Evolutionary conservation across 2,888 invertebrate species (phyloP).

Genomic region (Parnassius mnemosyne): DNA sequence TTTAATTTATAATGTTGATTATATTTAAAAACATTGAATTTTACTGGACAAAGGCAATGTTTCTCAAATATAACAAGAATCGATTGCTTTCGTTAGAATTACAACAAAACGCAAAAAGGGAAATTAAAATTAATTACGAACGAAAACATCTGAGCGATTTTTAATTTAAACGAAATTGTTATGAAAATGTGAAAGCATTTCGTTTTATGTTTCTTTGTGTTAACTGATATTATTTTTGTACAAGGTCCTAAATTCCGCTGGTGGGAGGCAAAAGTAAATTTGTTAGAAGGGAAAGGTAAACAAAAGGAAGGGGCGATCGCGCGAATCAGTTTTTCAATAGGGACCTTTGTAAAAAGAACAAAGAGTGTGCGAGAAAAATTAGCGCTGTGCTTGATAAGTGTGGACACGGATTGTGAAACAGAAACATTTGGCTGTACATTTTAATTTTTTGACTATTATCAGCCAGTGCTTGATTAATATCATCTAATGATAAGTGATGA

Average conservation of each 20-base stretch:
- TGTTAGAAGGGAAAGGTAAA: constrained; percentile 10
- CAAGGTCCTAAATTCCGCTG: constrained; percentile 5
- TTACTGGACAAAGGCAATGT: too few relatives aligned
- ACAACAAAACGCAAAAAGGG: too few relatives aligned
- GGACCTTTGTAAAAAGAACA: constrained; percentile 40
- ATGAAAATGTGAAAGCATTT: neutral
- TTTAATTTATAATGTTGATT: too few relatives aligned
- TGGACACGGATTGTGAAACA: constrained; percentile 31
- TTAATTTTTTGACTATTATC: neutral
- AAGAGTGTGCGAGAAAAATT: constrained; percentile 39
- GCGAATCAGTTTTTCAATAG: constrained; percentile 44
- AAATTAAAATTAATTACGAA: neutral
- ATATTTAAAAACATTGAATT: neutral
- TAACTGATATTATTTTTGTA: neutral
- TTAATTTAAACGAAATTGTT: neutral
- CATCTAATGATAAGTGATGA: neutral
- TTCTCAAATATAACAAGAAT: too few relatives aligned
- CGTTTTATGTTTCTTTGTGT: constrained; percentile 1
- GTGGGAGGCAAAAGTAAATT: neutral
- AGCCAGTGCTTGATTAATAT: neutral
- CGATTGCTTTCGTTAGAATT: too few relatives aligned
- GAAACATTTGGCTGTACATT: neutral
- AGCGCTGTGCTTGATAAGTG: constrained; percentile 21
- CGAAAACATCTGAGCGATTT: neutral
- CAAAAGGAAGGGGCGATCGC: constrained; percentile 35